Percentiles rank a stretch among this genome's conserved stretches.
These are phyloP conservation scores for Muscidifurax raptorellus DNA, from an alignment of 1,140 invertebrate species.

Conservation along the genomic window DNA sequence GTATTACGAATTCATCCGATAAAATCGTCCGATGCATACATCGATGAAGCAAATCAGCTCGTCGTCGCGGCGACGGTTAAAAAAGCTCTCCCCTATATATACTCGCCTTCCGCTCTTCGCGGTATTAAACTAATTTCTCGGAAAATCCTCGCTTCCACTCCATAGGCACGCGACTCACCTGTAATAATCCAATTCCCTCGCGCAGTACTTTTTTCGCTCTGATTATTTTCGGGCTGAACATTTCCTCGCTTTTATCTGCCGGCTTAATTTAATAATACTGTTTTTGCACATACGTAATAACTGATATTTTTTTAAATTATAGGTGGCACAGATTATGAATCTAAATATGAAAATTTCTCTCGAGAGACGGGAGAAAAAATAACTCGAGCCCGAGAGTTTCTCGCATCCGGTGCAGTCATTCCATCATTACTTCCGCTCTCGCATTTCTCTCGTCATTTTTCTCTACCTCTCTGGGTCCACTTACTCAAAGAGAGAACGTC, in stretches of 20 bases:
- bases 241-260: not conserved
- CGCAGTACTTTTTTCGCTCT: not conserved
- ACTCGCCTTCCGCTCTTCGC: not conserved
- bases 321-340: not conserved
- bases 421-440: conserved; percentile 48
- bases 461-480: not conserved
- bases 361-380: not conserved
- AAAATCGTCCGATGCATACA: too few species aligned
- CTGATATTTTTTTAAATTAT: not conserved
- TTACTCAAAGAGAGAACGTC: not conserved
- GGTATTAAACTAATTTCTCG: conserved; percentile 23
- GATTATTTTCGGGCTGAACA: not conserved
- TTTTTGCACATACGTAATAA: too few species aligned
- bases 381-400: not conserved
- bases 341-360: conserved; percentile 14
- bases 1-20: not conserved
- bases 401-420: conserved; percentile 35
- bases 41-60: not conserved
- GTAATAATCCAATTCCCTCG: conserved; percentile 5
- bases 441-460: conserved; percentile 38
- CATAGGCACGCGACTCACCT: not conserved
- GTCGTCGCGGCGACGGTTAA: not conserved
- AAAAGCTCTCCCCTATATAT: not conserved
- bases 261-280: too few species aligned
- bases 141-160: conserved; percentile 17